Conservation (phyloP, 2,113 vertebrate genomes). For the Paracanthobrama guichenoti region DNA sequence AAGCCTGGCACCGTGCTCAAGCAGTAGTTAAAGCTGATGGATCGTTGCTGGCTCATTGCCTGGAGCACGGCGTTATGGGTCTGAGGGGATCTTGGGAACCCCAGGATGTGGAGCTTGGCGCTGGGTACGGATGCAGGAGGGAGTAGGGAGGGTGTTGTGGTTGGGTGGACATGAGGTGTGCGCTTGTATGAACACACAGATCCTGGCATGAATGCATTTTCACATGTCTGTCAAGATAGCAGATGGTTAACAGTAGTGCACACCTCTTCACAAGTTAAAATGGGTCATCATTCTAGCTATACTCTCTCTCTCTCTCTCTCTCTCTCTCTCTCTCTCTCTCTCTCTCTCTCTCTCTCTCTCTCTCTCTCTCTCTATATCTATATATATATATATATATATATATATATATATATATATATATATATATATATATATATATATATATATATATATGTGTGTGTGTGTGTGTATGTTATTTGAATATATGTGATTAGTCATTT, state of each 20-base stretch:
- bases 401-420: no score
- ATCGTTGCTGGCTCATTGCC: slow-evolving; percentile 43
- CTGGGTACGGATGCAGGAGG: slow-evolving; percentile 40
- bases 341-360: no score
- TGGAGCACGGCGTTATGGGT: slow-evolving; percentile 47
- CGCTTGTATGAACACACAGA: slow-evolving; percentile 21
- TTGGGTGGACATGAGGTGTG: slow-evolving; percentile 41
- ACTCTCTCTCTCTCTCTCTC: no score
- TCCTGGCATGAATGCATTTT: slow-evolving; percentile 37
- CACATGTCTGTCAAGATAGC: slow-evolving; percentile 46
- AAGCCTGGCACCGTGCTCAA: slow-evolving; percentile 41
- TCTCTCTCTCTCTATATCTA: no score
- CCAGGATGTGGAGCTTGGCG: slow-evolving; percentile 31
- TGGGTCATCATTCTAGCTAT: not conserved
- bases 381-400: no score
- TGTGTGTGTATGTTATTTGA: no score
- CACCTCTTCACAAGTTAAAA: not conserved
- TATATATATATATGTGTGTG: no score
- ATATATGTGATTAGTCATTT: not conserved
- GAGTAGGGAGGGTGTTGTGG: slow-evolving; percentile 10
- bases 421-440: no score
- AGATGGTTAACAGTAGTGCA: not conserved
- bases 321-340: no score
- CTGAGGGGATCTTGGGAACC: slow-evolving; percentile 48
- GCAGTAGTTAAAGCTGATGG: slow-evolving; percentile 50